Evolutionary conservation across 2,888 invertebrate genomes (phyloP).

Genomic region (Tipula helvola): DNA sequence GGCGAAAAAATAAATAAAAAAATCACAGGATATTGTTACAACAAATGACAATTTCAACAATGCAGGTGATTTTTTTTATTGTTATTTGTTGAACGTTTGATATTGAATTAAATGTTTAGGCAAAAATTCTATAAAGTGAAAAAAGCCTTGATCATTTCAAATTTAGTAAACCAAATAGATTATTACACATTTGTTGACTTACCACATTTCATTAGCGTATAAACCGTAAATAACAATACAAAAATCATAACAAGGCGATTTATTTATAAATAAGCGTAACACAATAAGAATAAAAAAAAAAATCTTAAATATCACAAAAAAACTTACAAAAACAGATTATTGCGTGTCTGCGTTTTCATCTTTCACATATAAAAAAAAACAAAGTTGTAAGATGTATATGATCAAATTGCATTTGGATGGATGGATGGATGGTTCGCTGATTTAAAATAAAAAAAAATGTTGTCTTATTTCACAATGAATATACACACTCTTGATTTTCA

Average conservation of each 20-base stretch:
- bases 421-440: not conserved
- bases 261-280: not conserved
- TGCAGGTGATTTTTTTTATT: not conserved
- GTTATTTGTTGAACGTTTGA: not conserved
- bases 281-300: not conserved
- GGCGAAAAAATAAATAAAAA: not conserved
- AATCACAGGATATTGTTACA: not conserved
- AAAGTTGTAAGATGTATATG: not conserved
- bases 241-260: not conserved
- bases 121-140: not conserved
- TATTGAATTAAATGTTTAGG: not conserved
- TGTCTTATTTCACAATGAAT: not conserved
- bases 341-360: not conserved
- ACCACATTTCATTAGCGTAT: not conserved
- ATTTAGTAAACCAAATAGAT: not conserved
- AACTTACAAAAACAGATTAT: not conserved
- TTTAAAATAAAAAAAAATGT: not conserved
- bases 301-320: not conserved
- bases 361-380: not conserved
- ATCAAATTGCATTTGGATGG: not conserved
- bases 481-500: not conserved
- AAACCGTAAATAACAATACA: not conserved
- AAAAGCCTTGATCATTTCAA: not conserved
- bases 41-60: not conserved
- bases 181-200: not conserved